Evolutionary conservation across 2,113 vertebrate species (phyloP).

Genomic region (Pygathrix nemaeus): DNA sequence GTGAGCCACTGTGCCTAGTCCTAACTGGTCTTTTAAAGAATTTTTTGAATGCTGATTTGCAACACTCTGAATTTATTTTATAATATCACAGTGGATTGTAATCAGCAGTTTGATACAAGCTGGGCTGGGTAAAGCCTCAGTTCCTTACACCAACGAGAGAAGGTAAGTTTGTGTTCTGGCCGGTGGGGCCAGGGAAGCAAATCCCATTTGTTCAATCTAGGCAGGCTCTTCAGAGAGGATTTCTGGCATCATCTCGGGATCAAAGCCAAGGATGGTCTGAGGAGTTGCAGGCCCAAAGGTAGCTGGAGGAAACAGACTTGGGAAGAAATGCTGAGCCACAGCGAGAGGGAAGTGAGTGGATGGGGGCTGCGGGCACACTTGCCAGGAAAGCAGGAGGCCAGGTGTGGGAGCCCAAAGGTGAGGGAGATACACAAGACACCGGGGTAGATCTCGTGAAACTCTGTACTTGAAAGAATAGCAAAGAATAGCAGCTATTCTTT

Average conservation of each 20-base stretch:
- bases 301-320: not conserved
- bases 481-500: not conserved
- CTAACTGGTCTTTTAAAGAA: not conserved
- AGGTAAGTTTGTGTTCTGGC: not conserved
- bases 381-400: not conserved
- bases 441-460: not conserved
- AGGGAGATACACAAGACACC: not conserved
- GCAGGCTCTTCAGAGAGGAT: not conserved
- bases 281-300: not conserved
- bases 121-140: not conserved
- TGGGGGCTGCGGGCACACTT: not conserved
- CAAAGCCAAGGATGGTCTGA: not conserved
- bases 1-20: not conserved
- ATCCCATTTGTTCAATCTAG: not conserved
- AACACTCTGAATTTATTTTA: not conserved
- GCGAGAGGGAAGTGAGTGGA: not conserved
- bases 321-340: not conserved
- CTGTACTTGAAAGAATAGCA: not conserved
- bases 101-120: not conserved
- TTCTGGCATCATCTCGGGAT: not conserved
- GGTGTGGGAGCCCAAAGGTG: not conserved
- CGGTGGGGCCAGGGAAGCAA: not conserved
- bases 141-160: not conserved
- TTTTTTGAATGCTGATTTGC: slow-evolving; percentile 17
- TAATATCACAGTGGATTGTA: not conserved